phyloP scores from a whole-genome alignment of 23 tunicate species.

The Phallusia fumigata region DNA sequence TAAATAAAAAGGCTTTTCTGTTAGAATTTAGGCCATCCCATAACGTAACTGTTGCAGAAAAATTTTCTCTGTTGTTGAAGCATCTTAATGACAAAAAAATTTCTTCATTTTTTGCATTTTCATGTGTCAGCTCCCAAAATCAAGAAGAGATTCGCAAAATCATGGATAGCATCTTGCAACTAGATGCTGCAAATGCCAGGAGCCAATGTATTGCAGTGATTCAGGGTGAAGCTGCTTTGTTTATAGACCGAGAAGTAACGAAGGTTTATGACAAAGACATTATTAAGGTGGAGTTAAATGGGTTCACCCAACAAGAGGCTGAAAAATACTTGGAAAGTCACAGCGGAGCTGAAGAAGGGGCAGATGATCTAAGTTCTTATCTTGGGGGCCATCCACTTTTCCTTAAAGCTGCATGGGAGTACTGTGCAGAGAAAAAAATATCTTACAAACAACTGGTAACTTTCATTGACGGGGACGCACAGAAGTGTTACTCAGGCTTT shows the following conservation, averaged over 20 bases:
- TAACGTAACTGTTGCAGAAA: background rate
- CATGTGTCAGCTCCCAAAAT: background rate
- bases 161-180: background rate
- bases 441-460: background rate
- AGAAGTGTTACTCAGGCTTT: background rate
- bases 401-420: conserved; percentile 10
- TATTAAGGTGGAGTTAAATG: background rate
- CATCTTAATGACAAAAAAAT: background rate
- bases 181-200: background rate
- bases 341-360: background rate
- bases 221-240: background rate
- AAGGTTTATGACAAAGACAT: background rate
- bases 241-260: background rate
- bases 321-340: background rate
- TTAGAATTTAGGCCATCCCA: background rate
- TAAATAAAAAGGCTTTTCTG: background rate
- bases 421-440: background rate
- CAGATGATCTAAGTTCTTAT: background rate
- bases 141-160: background rate
- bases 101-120: background rate
- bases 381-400: background rate
- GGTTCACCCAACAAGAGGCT: background rate
- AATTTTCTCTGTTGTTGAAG: background rate
- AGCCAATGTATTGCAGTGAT: background rate
- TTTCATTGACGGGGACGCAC: background rate